Evolutionary conservation across 2,797 vertebrate species (phyloP), one percentile per base, ranked within the genome.

Genomic region (Anisognathus igniventris): DNA sequence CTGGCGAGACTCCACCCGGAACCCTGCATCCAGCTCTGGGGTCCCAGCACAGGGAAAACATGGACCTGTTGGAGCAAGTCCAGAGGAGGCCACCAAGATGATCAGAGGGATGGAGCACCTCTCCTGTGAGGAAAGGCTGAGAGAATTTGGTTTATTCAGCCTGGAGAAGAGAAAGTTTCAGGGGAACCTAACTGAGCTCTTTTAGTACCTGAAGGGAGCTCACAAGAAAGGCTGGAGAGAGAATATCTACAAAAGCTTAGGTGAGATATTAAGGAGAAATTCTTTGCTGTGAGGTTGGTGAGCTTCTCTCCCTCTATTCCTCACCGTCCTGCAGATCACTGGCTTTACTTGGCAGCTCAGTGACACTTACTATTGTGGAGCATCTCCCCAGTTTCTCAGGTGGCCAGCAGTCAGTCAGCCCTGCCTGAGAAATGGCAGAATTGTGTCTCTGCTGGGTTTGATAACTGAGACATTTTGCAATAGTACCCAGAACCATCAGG

Each of bases 11-110:
- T 1, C 24, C 27, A 66, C 13, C 35, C 42, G 40, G 1, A 67
- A 5, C 0, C 1, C 12, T 4, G 2, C 7, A 14, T 17, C 39
- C 47, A 48, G 4, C 35, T 28, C 8, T 54, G 31, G 22, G 7
- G 5, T 4, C 6, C 7, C 13, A 81, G 25, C 25, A 42, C 2
- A 28, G 33, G 7, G 10, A 54, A 3, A 6, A 6, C 27, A 28
- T 10, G 0, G 1, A 17, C 5, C 27, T 37, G 23, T 7, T 48
- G 31, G 42, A 58, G 10, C 0, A 0, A 33, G 12, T 14, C 14
- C 39, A 51, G 45, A 77, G 18, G 24, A 83, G 22, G 7, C 7
- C 25, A 58, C 1, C 18, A 23, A 40, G 51, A 40, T 14, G 4
- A 24, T 58, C 3, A 53, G 44, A 71, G 9, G 4, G 6, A 45